phyloP scores from a whole-genome alignment of 92 coral and sea anemone genomes.

The Epizoanthus scotinus region DNA sequence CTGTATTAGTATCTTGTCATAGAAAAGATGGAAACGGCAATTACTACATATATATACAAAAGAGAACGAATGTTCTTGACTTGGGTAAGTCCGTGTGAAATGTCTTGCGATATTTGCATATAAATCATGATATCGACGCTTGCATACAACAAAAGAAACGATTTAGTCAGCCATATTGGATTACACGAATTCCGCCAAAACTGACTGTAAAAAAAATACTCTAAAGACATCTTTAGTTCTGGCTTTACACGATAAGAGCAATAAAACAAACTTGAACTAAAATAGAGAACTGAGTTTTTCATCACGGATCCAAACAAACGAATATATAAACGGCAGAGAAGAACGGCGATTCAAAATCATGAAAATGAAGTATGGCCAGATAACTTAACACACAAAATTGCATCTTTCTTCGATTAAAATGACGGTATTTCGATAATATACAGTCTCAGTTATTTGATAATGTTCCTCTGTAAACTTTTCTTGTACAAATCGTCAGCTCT shows the following conservation, averaged over 20 bases:
- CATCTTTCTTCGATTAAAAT: slow-evolving; percentile 27
- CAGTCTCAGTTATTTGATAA: slow-evolving; percentile 19
- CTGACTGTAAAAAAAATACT: neutral
- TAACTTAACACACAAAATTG: neutral
- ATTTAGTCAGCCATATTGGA: slow-evolving; percentile 21
- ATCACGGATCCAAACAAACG: neutral
- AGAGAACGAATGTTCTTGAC: slow-evolving; percentile 30
- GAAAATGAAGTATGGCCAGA: no score
- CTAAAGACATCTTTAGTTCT: neutral
- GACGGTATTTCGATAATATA: slow-evolving; percentile 38
- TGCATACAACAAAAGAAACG: slow-evolving; percentile 38
- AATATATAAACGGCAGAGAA: neutral
- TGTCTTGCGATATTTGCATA: slow-evolving; percentile 24
- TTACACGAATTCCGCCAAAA: slow-evolving; percentile 16
- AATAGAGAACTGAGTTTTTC: neutral
- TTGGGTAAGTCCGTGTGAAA: slow-evolving; percentile 25
- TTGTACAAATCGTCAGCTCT: slow-evolving; percentile 23
- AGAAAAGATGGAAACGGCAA: slow-evolving; percentile 30
- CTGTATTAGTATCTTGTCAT: slow-evolving; percentile 14
- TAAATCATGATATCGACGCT: slow-evolving; percentile 27
- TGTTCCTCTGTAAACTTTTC: slow-evolving; percentile 20
- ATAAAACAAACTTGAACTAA: neutral
- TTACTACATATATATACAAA: slow-evolving; percentile 38
- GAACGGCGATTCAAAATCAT: neutral
- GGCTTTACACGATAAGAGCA: no score